Evolutionary conservation across 1,140 invertebrate genomes (phyloP), one percentile per base, ranked within the genome.

Genomic region (Drosophila punjabiensis): DNA sequence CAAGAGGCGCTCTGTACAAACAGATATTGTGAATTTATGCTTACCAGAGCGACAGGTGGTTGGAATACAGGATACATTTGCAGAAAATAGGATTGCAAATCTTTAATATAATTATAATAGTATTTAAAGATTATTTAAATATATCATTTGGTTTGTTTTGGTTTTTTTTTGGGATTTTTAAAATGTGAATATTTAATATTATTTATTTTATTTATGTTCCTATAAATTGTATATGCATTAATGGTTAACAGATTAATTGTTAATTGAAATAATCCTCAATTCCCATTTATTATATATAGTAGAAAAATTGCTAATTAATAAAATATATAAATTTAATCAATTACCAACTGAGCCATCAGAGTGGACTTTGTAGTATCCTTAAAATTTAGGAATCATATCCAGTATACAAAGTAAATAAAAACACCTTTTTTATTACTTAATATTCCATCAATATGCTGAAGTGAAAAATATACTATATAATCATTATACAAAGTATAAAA

Each of bases 41-140:
- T 20, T 28, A 11, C 45, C 24, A 52, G 20, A 37, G 41, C 65
- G 43, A 68, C 65, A 63, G 59, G 58, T 68, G 65, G 65, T 41
- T 60, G 24, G 33, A 20, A 64, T 33, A 58, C 28, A 28, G 20
- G 55, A n/a, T 58, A 39, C 55, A 58, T 58, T 5, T 14, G 0
- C 14, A 58, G 37, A 58, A 58, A 58, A 11, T 28, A 0, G 16
- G 13, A 0, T 7, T 11, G n/a, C n/a, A 32, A 13, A 30, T n/a
- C 4, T 30, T 11, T 5, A 30, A 5, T 7, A 7, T 1, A 16
- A 32, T 1, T 6, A 30, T 10, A 10, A 7, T 3, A 18, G 1
- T 18, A 14, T 24, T 13, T 5, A 47, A 5, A 7, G 4, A 28
- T 35, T 14, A 35, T 55, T 20, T 0, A 9, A 1, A 5, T 9